Base-by-base conservation (phyloP, 2,888 invertebrate genomes). In the Monoplex corrugatus region DNA sequence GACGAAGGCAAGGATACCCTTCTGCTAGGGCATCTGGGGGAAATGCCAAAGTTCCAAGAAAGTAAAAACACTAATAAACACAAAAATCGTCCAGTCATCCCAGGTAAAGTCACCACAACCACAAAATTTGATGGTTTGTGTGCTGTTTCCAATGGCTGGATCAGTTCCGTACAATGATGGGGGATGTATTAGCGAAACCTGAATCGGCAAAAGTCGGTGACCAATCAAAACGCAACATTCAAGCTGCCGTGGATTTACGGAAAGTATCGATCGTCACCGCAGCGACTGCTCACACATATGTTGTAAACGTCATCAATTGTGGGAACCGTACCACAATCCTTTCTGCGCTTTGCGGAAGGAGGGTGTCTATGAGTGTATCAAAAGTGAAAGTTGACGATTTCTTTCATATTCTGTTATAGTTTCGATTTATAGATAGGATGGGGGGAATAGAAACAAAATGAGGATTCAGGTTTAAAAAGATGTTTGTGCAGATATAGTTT, bases 131-230 rank as follows among this genome's bases (percentile, higher is more conserved):
- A 87, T 89, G 86, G 85, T 90, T 89, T 87, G 90, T 90, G 87
- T 89, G 86, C 88, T 92, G 92, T 93, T 93, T 93, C 93, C 93
- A 93, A 94, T 93, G 94, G 93, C 93, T 92, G 93, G 93, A 92
- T 93, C 93, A 91, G 91, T 92, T 91, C 91, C 91, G 91, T 92
- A 92, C 91, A 89, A 92, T 92, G 91, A 92, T 91, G 91, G 89
- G 91, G 84, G 88, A 90, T 63, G 84, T 78, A 89, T 84, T 89
- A 89, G 89, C 85, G 90, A 90, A 90, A 91, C 86, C 44, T n/a
- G 88, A 85, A 87, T 90, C 92, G 91, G 90, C 38, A 90, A 87
- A 44, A 28, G 32, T 89, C 92, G 90, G 90, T 82, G 90, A 38
- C 92, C 92, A 92, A 92, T 92, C 89, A 90, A 84, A 89, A 87